Evolutionary conservation across 2,113 vertebrate genomes (phyloP), one percentile per base, ranked within the genome.

Genomic region (Dicrurus megarhynchus): DNA sequence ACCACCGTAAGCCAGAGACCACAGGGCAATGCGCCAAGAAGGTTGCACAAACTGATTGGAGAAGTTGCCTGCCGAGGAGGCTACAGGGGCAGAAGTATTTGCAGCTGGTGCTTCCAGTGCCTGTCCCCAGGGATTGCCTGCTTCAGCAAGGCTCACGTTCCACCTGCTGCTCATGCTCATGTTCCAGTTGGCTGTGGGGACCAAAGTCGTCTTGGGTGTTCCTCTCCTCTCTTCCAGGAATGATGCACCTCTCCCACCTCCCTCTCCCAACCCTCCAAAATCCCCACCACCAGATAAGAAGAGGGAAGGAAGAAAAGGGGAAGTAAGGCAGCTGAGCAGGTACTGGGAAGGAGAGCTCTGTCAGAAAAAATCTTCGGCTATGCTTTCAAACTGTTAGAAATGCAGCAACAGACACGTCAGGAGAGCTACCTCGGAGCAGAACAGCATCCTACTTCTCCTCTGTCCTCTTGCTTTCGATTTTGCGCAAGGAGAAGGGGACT

Each of bases 1-100:
- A 7, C 90, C 94, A 37, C 99, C 99, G 16, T 99, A 99, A 14
- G 99, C 99, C 41, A 99, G 96, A 20, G 99, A 99, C 99, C 99
- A 99, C 20, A 99, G 98, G 28, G 98, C 99, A 41, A 99, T 98
- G 96, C 99, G 98, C 99, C 99, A 99, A 47, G 99, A 98, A 32
- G 99, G 99, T 93, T 99, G 99, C 56, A 99, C 98, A 27, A 99
- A 99, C 97, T 98, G 98, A 90, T 99, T 99, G 37, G 99, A 98
- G 88, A 98, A 98, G 96, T 99, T 99, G 59, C 87, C 69, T 59
- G 96, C 56, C 52, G 87, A 59, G 64, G 83, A 53, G 42, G 92
- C 61, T 44, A 84, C 35, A 9, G 90, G 67, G 17, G 33, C 4
- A 55, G 97, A 97, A 53, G 67, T 6, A 5, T 97, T 97, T 65